phyloP scores from a whole-genome alignment of 1,140 invertebrate species.

The Steinernema khuongi region DNA sequence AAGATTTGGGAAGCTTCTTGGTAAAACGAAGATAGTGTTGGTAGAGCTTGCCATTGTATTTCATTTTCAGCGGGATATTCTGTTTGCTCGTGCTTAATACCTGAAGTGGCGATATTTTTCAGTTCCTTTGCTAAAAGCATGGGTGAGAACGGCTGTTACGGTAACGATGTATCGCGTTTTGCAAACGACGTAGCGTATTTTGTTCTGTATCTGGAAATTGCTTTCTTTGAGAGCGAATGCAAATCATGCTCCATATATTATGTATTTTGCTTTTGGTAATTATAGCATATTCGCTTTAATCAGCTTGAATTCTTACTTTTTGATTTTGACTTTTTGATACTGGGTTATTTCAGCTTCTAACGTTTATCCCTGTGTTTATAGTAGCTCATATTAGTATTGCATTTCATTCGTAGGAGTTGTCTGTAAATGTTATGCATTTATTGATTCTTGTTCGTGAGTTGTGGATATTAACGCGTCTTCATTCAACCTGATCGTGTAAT shows the following conservation, averaged over 20 bases:
- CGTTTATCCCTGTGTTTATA: background rate
- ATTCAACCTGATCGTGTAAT: background rate
- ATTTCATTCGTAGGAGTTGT: too few relatives aligned
- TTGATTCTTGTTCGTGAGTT: background rate
- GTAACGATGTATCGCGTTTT: too few relatives aligned
- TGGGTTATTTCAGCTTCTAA: background rate
- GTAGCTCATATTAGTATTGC: background rate
- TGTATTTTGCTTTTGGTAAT: background rate
- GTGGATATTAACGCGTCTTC: background rate
- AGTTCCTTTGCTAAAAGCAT: background rate
- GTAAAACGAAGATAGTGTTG: too few relatives aligned
- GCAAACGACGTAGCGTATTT: too few relatives aligned
- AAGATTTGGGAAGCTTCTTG: too few relatives aligned
- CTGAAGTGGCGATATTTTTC: too few relatives aligned
- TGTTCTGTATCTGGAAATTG: background rate
- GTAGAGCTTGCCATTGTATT: too few relatives aligned
- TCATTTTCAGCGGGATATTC: background rate
- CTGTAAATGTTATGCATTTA: background rate
- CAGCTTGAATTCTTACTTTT: background rate
- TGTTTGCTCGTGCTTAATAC: background rate
- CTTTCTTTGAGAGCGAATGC: background rate
- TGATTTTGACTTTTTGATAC: background rate
- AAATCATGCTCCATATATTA: too few relatives aligned
- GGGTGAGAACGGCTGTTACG: background rate
- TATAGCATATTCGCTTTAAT: too few relatives aligned